These are phyloP conservation scores for Noctua janthe DNA, from an alignment of 2,888 invertebrate genomes.

Conservation along the genomic window DNA sequence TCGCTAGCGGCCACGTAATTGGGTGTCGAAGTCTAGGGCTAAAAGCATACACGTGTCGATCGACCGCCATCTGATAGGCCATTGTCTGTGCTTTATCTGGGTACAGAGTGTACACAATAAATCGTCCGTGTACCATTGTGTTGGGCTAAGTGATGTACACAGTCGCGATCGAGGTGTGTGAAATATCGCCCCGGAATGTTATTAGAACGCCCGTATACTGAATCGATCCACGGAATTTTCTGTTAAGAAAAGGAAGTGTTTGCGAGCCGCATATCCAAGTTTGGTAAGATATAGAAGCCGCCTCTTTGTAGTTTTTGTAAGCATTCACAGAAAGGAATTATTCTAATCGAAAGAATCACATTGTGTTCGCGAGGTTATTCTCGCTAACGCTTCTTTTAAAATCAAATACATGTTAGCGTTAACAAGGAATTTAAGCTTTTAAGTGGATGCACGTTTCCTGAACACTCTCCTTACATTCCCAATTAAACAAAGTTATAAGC, in stretches of 20 bases:
- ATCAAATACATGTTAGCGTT: conserved; percentile 24
- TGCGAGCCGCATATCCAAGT: conserved; percentile 72
- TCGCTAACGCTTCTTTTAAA: conserved; percentile 26
- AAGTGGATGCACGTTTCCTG: conserved; percentile 9
- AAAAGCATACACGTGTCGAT: conserved; percentile 89
- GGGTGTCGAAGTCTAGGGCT: conserved; percentile 87
- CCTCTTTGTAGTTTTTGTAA: conserved; percentile 67
- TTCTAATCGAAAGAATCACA: conserved; percentile 55
- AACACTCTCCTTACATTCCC: conserved; percentile 19
- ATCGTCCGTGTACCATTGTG: conserved; percentile 86
- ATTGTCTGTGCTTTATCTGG: conserved; percentile 88
- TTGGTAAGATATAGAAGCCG: conserved; percentile 73
- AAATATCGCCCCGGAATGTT: conserved; percentile 86
- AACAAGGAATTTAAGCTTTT: conserved; percentile 19
- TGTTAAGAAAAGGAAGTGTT: conserved; percentile 76
- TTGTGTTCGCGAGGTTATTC: conserved; percentile 25
- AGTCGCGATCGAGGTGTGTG: conserved; percentile 78
- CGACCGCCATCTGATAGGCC: conserved; percentile 83
- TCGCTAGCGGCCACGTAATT: conserved; percentile 84
- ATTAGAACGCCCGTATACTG: conserved; percentile 84
- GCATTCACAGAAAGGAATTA: conserved; percentile 71
- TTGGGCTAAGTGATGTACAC: conserved; percentile 76
- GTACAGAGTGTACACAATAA: conserved; percentile 85
- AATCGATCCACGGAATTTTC: conserved; percentile 82
- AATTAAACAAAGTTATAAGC: conserved; percentile 46